A percentile compares a stretch with the other conserved stretches of the same genome.
Evolutionary conservation across 2,797 vertebrate species (phyloP).

Genomic region (Falco concolor): DNA sequence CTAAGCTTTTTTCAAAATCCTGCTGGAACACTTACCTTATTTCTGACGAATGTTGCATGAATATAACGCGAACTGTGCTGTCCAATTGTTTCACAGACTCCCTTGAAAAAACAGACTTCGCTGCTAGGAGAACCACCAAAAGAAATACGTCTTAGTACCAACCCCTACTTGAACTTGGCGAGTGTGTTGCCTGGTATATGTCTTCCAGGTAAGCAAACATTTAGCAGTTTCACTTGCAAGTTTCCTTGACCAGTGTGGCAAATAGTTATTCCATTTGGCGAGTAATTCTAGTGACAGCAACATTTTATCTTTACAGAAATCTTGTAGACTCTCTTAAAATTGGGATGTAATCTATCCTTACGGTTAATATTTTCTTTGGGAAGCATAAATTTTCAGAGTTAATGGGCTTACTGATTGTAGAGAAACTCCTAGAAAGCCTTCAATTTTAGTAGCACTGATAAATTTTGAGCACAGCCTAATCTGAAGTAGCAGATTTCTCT

Average conservation of each 20-base stretch:
- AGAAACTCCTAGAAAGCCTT: neutral
- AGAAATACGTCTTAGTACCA: conserved; percentile 91
- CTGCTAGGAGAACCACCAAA: conserved; percentile 92
- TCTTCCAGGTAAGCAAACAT: conserved; percentile 78
- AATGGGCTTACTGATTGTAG: neutral
- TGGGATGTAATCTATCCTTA: neutral
- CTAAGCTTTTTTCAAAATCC: neutral
- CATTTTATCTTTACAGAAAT: neutral
- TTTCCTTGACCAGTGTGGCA: neutral
- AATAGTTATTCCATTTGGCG: neutral
- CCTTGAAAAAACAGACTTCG: conserved; percentile 83
- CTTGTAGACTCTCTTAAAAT: neutral
- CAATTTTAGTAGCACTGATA: neutral
- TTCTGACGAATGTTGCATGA: neutral
- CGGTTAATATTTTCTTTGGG: neutral
- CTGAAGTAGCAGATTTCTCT: neutral
- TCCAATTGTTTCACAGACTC: conserved; percentile 60
- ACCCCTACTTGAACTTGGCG: conserved; percentile 94
- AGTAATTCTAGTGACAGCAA: neutral
- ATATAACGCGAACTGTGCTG: neutral
- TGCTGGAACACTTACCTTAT: neutral
- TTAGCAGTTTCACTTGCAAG: neutral
- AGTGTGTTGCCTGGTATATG: conserved; percentile 90
- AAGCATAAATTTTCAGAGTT: neutral
- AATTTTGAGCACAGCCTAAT: neutral